Conservation (phyloP, 2,113 vertebrate species). For the Tetraodon nigroviridis region DNA sequence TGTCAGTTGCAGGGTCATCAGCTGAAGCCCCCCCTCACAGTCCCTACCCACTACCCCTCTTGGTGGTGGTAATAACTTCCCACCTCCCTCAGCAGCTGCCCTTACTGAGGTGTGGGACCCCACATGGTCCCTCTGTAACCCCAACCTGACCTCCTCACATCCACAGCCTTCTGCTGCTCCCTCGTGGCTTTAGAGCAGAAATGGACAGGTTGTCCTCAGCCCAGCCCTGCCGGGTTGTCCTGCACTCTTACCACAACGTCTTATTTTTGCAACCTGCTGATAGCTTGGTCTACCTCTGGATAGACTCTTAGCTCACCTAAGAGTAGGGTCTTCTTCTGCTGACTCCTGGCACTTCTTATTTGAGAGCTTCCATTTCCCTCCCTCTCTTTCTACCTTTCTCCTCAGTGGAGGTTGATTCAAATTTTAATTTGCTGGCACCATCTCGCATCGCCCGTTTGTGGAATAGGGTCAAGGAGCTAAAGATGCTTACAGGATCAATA, state of each 20-base stretch:
- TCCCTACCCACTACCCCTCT: background rate
- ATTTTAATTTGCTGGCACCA: conserved; percentile 54
- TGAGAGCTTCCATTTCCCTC: conserved; percentile 31
- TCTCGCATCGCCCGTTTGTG: conserved; percentile 45
- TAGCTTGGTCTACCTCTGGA: background rate
- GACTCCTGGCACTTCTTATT: conserved; percentile 53
- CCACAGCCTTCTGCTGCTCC: background rate
- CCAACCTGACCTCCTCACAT: background rate
- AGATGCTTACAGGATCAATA: conserved; percentile 51
- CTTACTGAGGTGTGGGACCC: background rate
- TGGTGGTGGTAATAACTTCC: background rate
- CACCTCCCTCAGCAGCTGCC: background rate
- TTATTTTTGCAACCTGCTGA: background rate
- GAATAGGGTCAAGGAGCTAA: conserved; percentile 48
- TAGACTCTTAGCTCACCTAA: background rate
- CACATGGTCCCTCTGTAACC: background rate
- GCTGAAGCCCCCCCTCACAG: background rate
- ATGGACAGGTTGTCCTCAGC: background rate
- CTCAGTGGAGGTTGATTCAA: conserved; percentile 42
- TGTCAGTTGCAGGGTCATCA: too few relatives aligned
- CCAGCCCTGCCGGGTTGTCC: background rate
- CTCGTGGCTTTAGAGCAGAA: background rate
- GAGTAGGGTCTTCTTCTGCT: background rate
- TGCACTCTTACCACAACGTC: background rate
- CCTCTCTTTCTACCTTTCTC: conserved; percentile 13